Percentiles rank a stretch among this genome's conserved stretches.
These are phyloP conservation scores for Bostrychus sinensis DNA, from an alignment of 2,113 vertebrate genomes.

Conservation along the genomic window DNA sequence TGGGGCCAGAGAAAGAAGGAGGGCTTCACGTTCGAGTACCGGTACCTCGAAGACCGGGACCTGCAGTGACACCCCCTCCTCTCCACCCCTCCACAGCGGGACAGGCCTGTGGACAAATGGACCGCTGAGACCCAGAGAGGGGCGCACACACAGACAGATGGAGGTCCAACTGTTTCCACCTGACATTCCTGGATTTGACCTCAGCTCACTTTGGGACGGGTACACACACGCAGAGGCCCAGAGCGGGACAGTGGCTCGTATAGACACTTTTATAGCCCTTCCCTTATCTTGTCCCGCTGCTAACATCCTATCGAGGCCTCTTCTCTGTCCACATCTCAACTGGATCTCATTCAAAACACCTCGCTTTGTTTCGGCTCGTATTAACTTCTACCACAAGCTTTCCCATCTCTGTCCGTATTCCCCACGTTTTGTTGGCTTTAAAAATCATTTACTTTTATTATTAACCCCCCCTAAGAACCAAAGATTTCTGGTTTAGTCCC, in stretches of 20 bases:
- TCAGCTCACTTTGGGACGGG: constrained; percentile 29
- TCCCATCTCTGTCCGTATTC: background rate
- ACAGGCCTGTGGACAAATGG: constrained; percentile 31
- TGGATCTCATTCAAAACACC: constrained; percentile 19
- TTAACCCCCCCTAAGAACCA: constrained; percentile 52
- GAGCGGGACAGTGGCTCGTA: background rate
- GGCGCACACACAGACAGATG: constrained; percentile 5
- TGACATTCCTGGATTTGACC: constrained; percentile 76
- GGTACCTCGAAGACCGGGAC: constrained; percentile 92
- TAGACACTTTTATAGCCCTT: constrained; percentile 48
- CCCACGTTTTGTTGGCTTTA: constrained; percentile 36
- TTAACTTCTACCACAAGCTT: constrained; percentile 12
- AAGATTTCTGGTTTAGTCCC: constrained; percentile 47
- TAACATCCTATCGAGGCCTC: constrained; percentile 15
- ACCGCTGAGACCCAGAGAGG: constrained; percentile 30
- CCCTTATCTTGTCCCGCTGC: constrained; percentile 31
- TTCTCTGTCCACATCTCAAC: constrained; percentile 29
- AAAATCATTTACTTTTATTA: constrained; percentile 9
- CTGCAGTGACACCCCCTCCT: constrained; percentile 83
- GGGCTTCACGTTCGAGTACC: constrained; percentile 94
- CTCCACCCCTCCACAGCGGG: background rate
- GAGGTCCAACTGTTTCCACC: constrained; percentile 56
- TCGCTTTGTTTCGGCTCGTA: constrained; percentile 26
- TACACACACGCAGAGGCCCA: background rate
- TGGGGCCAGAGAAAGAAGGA: constrained; percentile 96